Evolutionary conservation across 2,113 vertebrate species (phyloP).

Genomic region (Hippocampus comes): DNA sequence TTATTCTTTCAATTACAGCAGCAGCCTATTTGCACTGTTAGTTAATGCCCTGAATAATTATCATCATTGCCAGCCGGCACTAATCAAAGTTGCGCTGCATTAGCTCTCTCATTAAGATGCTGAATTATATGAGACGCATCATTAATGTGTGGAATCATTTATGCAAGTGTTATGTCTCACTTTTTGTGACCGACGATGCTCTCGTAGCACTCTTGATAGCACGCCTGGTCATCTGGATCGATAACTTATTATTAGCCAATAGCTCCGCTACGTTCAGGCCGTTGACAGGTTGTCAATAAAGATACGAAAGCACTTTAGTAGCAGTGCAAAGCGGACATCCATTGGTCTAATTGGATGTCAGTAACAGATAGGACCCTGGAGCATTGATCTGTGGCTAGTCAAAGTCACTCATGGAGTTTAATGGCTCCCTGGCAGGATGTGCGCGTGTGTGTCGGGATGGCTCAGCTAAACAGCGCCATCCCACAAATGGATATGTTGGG

Average conservation of each 20-base stretch:
- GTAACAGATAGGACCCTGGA: constrained; percentile 60
- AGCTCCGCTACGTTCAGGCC: constrained; percentile 34
- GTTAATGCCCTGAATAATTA: constrained; percentile 45
- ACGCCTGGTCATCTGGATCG: constrained; percentile 39
- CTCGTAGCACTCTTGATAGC: constrained; percentile 14
- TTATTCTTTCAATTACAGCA: constrained; percentile 12
- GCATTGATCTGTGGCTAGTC: constrained; percentile 55
- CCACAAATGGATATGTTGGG: constrained; percentile 30
- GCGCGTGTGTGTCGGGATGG: constrained; percentile 6
- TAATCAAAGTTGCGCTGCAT: constrained; percentile 51
- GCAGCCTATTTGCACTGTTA: constrained; percentile 12
- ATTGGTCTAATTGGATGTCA: constrained; percentile 63
- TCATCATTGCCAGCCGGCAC: constrained; percentile 30
- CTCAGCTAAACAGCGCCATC: constrained; percentile 20
- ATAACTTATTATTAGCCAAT: constrained; percentile 58
- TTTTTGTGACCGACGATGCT: neutral
- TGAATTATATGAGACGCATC: constrained; percentile 19
- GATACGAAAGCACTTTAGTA: constrained; percentile 58
- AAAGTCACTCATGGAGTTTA: constrained; percentile 48
- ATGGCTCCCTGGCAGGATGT: constrained; percentile 35
- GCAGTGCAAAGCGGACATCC: constrained; percentile 49
- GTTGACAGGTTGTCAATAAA: constrained; percentile 62
- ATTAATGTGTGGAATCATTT: constrained; percentile 8
- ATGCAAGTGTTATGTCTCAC: neutral
- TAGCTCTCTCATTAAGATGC: constrained; percentile 30